Evolutionary conservation across 2,888 invertebrate genomes (phyloP), one percentile per base, ranked within the genome.

Genomic region (Eilema sororculum): DNA sequence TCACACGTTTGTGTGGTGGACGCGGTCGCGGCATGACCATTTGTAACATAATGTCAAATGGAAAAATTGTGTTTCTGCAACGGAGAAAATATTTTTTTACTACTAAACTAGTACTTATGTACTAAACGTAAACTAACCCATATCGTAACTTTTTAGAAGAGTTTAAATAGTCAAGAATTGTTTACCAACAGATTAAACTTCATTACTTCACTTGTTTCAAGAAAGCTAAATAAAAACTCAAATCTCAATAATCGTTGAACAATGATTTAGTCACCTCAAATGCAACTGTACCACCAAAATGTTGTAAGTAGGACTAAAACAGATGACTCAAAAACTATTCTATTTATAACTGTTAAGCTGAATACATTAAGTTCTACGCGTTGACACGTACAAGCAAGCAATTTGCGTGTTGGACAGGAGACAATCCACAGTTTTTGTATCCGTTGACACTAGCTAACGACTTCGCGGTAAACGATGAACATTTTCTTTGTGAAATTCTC

Each of bases 381-480:
- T 57, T 66, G 72, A 72, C 78, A 73, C 70, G 58, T 68, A 73
- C 62, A 75, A 69, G 41, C 52, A 37, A 33, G 28, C 28, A 58
- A n/a, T 8, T 41, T 25, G 68, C 69, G 67, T 71, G 65, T 71
- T 76, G 69, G 68, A 74, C 64, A 69, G 71, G 56, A 75, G 70
- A 82, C 72, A 72, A 72, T 74, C 37, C 57, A 46, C 56, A 66
- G 78, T 78, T 78, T 81, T 82, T 80, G 67, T 74, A 68, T 60
- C 65, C 69, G 46, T 37, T 71, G 66, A 74, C 77, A 74, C 72
- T 52, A 57, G 68, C 69, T 77, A 82, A 76, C 72, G 78, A 76
- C 71, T 81, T 81, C 81, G 65, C 2, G 62, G 82, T 76, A 81
- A 41, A 22, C 37, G 62, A 66, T 69, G 56, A 57, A 75, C 57